Base-by-base conservation (phyloP, 2,797 vertebrate genomes). In the Pogoniulus pusillus region DNA sequence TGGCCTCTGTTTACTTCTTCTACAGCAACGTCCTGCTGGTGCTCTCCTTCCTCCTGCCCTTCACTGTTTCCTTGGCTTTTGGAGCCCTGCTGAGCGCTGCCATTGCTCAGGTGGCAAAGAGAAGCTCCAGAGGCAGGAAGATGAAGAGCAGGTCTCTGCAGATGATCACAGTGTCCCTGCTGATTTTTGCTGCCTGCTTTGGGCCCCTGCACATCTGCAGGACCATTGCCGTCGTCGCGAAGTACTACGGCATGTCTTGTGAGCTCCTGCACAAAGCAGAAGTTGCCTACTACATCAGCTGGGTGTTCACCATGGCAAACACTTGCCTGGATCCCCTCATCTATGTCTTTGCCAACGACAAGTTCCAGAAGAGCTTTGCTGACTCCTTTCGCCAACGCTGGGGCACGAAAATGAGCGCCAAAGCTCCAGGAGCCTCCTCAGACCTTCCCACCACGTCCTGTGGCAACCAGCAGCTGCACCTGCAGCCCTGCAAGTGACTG, bases 171-270 rank as follows among this genome's bases (percentile, higher is more conserved):
- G 16, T 96, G 16, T 97, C 97, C 30, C 70, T 98, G 77, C 16
- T 97, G 27, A 98, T 97, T 72, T 98, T 98, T 26, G 95, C 63
- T 1, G 6, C 96, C 59, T 98, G 98, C 71, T 98, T 98, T 81
- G 93, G 96, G 16, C 98, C 98, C 4, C 87, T 98, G 27, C 97
- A 97, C 12, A 54, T 98, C 53, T 84, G 95, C 29, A 94, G 97
- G 30, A 97, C 97, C 3, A 4, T 95, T 2, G 97, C 10, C 0
- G 83, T 97, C 13, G 51, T 95, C 6, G 9, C 97, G 17, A 96
- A 91, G 24, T 95, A 95, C 88, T 95, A 83, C 16, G 68, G 79
- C 1, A 7, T 27, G 12, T 11, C 72, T 9, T 98, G 97, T 20
- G 7, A 4, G 3, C 43, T 87, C 54, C 83, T 98, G 34, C 66